phyloP scores from a whole-genome alignment of 2,797 vertebrate species.

The Sebastes itinus region DNA sequence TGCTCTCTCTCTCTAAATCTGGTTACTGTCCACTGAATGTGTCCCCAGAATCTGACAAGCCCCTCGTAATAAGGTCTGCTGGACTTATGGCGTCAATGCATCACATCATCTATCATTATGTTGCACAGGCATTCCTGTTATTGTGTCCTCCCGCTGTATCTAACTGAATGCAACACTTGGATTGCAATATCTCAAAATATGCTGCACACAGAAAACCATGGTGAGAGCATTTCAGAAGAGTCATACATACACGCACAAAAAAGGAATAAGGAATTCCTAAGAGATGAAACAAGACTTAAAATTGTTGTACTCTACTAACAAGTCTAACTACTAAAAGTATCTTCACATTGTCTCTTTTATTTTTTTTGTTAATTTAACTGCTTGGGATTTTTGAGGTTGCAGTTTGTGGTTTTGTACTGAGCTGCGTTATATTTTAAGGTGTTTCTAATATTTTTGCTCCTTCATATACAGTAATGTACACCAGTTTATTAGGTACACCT shows the following conservation, averaged over 20 bases:
- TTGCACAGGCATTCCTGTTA: neutral
- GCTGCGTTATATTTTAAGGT: neutral
- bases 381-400: neutral
- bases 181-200: neutral
- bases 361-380: neutral
- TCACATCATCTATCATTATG: neutral
- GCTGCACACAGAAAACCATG: neutral
- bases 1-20: slow-evolving; percentile 55
- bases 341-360: neutral
- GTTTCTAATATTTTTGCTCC: neutral
- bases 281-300: neutral
- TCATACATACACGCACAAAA: neutral
- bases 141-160: neutral
- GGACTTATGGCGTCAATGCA: neutral
- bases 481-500: neutral
- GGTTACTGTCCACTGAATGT: slow-evolving; percentile 41
- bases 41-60: slow-evolving; percentile 32
- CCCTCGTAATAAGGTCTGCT: neutral
- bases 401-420: neutral
- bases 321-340: no score
- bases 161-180: neutral
- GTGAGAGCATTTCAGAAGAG: neutral
- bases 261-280: neutral
- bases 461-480: neutral
- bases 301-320: neutral